phyloP scores from a whole-genome alignment of 2,797 vertebrate species.

The Iguana delicatissima region DNA sequence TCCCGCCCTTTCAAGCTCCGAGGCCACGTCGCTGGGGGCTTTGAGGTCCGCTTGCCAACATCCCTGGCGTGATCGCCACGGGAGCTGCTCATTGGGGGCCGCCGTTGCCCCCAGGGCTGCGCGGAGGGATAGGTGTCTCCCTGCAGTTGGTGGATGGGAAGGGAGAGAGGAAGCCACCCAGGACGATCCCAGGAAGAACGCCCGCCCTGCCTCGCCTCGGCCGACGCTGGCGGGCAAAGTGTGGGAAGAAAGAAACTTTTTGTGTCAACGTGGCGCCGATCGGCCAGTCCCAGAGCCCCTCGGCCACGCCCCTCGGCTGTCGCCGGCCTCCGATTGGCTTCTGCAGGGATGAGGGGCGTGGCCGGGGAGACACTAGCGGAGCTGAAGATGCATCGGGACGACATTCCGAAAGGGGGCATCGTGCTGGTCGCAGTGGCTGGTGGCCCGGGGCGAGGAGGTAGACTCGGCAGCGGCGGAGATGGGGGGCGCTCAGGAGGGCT shows the following conservation, averaged over 20 bases:
- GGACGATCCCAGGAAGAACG: not conserved
- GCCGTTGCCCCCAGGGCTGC: too few relatives aligned
- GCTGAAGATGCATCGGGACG: not conserved
- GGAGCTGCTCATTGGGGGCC: not conserved
- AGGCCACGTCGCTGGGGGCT: too few relatives aligned
- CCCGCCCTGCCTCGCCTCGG: not conserved
- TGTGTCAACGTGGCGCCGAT: slow-evolving; percentile 88
- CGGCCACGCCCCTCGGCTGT: not conserved
- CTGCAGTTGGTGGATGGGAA: not conserved
- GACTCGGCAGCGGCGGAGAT: not conserved
- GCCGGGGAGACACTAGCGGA: not conserved
- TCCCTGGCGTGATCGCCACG: too few relatives aligned
- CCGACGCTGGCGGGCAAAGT: not conserved
- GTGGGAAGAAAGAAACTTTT: slow-evolving; percentile 22
- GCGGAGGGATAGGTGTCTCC: not conserved
- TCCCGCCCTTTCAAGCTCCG: too few relatives aligned
- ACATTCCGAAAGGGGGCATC: not conserved
- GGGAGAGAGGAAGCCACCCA: not conserved
- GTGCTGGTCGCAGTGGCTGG: not conserved
- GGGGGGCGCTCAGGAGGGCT: not conserved
- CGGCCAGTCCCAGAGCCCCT: slow-evolving; percentile 74
- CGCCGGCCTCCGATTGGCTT: slow-evolving; percentile 73
- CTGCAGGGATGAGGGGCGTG: not conserved
- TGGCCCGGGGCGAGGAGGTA: not conserved
- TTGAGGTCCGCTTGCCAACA: too few relatives aligned